Percentiles rank a stretch among this genome's conserved stretches.
These are phyloP conservation scores for Phenacoccus solenopsis DNA, from an alignment of 1,140 invertebrate genomes.

Conservation along the genomic window DNA sequence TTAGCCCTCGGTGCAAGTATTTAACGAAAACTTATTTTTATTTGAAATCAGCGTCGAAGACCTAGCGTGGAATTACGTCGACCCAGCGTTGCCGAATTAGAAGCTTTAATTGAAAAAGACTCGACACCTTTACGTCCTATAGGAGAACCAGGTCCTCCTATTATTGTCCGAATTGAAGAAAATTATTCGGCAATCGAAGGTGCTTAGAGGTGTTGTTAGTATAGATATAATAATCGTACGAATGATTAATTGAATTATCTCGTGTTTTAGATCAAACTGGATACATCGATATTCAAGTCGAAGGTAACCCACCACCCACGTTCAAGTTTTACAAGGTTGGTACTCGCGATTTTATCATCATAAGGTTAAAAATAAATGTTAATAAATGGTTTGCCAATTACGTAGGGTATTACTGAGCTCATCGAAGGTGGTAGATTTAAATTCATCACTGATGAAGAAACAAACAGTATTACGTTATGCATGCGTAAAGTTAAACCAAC, in stretches of 20 bases:
- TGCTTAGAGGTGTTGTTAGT: slow-evolving; percentile 30
- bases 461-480: slow-evolving; percentile 78
- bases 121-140: slow-evolving; percentile 70
- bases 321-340: slow-evolving; percentile 89
- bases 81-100: slow-evolving; percentile 74
- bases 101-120: slow-evolving; percentile 77
- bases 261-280: slow-evolving; percentile 66
- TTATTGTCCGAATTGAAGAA: slow-evolving; percentile 78
- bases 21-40: background rate
- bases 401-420: slow-evolving; percentile 65
- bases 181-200: slow-evolving; percentile 86
- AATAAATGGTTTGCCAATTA: background rate
- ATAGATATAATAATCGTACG: too few species aligned
- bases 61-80: slow-evolving; percentile 72
- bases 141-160: slow-evolving; percentile 64
- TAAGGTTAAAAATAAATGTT: too few species aligned
- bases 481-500: slow-evolving; percentile 91
- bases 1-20: too few species aligned
- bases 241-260: background rate
- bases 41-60: slow-evolving; percentile 52
- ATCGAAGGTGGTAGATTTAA: slow-evolving; percentile 86
- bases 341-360: slow-evolving; percentile 10
- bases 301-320: slow-evolving; percentile 83
- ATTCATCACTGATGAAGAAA: slow-evolving; percentile 77
- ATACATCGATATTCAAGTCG: slow-evolving; percentile 74